Evolutionary conservation across 1,140 invertebrate species (phyloP).

Genomic region (Bombus sylvicola): DNA sequence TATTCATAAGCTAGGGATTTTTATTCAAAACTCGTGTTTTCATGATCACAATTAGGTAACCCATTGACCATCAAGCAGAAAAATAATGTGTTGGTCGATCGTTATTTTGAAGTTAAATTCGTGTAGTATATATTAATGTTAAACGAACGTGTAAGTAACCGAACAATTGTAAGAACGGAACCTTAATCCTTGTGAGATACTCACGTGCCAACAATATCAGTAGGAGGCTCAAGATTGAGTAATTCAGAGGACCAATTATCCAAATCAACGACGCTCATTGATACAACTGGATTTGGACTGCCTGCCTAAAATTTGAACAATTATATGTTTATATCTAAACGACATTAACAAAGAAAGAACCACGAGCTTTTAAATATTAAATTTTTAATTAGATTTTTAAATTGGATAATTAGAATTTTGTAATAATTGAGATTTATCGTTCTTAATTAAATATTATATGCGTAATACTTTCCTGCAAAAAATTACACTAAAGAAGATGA

Average conservation of each 20-base stretch:
- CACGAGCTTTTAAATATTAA: not conserved
- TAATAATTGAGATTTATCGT: no score
- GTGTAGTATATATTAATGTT: no score
- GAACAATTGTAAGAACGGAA: not conserved
- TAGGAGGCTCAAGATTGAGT: constrained; percentile 67
- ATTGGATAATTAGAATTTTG: not conserved
- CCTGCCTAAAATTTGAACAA: constrained; percentile 77
- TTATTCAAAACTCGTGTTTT: no score
- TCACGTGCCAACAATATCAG: constrained; percentile 71
- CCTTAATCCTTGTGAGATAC: constrained; percentile 29
- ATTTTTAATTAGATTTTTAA: not conserved
- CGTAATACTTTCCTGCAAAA: not conserved
- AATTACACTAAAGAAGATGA: not conserved
- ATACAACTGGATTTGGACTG: constrained; percentile 81
- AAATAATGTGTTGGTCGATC: no score
- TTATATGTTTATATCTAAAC: not conserved
- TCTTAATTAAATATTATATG: no score
- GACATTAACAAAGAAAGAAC: not conserved
- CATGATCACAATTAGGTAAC: no score
- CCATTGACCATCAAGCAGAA: no score
- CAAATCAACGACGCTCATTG: constrained; percentile 81
- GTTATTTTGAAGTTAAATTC: no score
- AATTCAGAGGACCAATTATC: constrained; percentile 61
- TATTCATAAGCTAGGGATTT: no score
- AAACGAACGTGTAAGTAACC: not conserved